Base-by-base conservation (phyloP, 2,113 vertebrate genomes). In the Cervus canadensis region DNA sequence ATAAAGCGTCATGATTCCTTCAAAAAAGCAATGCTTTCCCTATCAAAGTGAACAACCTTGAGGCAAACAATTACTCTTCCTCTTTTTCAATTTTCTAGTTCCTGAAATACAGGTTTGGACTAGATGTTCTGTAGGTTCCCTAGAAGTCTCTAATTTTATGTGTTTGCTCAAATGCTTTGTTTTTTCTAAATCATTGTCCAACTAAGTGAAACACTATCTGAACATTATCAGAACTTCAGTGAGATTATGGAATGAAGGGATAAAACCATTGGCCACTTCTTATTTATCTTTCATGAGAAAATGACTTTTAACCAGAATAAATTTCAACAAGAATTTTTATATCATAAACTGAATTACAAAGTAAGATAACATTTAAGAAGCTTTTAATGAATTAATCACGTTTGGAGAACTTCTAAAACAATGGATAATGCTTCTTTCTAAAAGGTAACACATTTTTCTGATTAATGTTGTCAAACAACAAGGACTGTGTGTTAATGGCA, bases 271-370 rank as follows among this genome's bases (percentile, higher is more conserved):
- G 36, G 62, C 33, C 30, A 54, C 81, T 90, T 96, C 54, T 89
- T 79, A 95, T 86, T 95, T 93, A 62, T 62, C 89, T 89, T 89
- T 94, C 45, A 40, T 43, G 12, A 95, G 10, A 96, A 97, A 97
- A 94, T 94, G 36, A 88, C 64, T 92, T 83, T 86, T 74, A 88
- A 71, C 54, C 28, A 48, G 40, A 79, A 91, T 62, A 94, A 97
- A 97, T 96, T 92, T 91, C 60, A 93, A 36, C 7, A 81, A 54
- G 76, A 89, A 62, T 14, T 8, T 94, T 91, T 95, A 57, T 83
- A 89, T 94, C 71, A 86, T 48, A 96, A 95, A 84, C 16, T 17
- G n/a, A 94, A 94, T 83, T 81, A 96, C 28, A 94, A 96, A 21
- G 85, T 36, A 87, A 87, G 30, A 74, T 71, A 85, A 86, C n/a